Conservation (phyloP, 1,140 invertebrate species). For the Helicorthomorpha holstii region DNA sequence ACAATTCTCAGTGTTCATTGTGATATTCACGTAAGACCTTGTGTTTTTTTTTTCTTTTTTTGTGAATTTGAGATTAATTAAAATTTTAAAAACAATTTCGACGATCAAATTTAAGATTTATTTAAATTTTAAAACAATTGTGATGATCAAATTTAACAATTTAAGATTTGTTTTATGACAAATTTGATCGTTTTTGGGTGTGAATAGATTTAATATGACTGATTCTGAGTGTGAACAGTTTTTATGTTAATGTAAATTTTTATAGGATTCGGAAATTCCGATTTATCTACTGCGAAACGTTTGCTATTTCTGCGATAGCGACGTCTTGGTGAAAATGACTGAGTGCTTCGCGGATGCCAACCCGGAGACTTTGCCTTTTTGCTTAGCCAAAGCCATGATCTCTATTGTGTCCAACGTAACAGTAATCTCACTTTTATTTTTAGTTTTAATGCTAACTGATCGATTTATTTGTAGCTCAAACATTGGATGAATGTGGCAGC, state of each 20-base stretch:
- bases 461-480: constrained; percentile 32
- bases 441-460: background rate
- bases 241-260: constrained; percentile 2
- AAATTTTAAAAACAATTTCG: background rate
- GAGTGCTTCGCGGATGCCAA: constrained; percentile 58
- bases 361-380: constrained; percentile 56
- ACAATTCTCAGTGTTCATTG: constrained; percentile 61
- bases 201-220: too few species aligned
- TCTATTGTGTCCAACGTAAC: constrained; percentile 70
- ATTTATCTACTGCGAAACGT: constrained; percentile 74
- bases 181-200: too few species aligned
- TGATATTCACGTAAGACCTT: constrained; percentile 52
- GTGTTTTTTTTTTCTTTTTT: too few species aligned
- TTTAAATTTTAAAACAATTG: too few species aligned
- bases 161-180: too few species aligned
- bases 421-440: constrained; percentile 6
- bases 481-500: constrained; percentile 85
- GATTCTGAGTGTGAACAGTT: background rate
- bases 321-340: constrained; percentile 68
- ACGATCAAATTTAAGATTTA: too few species aligned
- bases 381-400: constrained; percentile 76
- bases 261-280: constrained; percentile 76
- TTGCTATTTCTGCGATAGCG: constrained; percentile 66
- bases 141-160: too few species aligned
- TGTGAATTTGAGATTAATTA: constrained; percentile 14